Evolutionary conservation across 2,797 vertebrate genomes (phyloP).

Genomic region (Leucoraja ocellata): DNA sequence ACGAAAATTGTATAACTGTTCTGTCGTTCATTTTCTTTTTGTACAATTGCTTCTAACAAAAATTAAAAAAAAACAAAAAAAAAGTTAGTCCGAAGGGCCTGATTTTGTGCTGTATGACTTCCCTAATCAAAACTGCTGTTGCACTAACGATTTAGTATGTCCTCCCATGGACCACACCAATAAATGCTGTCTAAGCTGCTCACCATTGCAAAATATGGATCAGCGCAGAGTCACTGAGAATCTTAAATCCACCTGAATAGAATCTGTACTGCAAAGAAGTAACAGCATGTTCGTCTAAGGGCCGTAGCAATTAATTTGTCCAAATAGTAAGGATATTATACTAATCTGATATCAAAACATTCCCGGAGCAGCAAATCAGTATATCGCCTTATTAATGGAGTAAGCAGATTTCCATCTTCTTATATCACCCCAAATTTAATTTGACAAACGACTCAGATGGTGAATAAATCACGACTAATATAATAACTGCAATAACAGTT

Average conservation of each 20-base stretch:
- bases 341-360: not conserved
- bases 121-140: not conserved
- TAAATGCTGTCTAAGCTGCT: too few relatives aligned
- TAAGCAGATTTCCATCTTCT: not conserved
- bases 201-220: not conserved
- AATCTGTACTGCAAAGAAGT: not conserved
- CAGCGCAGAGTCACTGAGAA: not conserved
- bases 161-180: not conserved
- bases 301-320: not conserved
- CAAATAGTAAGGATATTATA: not conserved
- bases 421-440: not conserved
- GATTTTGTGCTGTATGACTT: too few relatives aligned
- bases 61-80: too few relatives aligned
- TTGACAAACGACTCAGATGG: not conserved
- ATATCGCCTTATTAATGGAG: not conserved
- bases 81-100: too few relatives aligned
- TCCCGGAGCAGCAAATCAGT: not conserved
- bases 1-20: too few relatives aligned
- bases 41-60: too few relatives aligned
- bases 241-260: not conserved
- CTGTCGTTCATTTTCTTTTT: too few relatives aligned
- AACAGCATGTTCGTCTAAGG: not conserved
- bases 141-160: not conserved
- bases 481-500: not conserved
- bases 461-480: constrained; percentile 8